Conservation (phyloP, 2,888 invertebrate species). For the Brachypterus glaber region DNA sequence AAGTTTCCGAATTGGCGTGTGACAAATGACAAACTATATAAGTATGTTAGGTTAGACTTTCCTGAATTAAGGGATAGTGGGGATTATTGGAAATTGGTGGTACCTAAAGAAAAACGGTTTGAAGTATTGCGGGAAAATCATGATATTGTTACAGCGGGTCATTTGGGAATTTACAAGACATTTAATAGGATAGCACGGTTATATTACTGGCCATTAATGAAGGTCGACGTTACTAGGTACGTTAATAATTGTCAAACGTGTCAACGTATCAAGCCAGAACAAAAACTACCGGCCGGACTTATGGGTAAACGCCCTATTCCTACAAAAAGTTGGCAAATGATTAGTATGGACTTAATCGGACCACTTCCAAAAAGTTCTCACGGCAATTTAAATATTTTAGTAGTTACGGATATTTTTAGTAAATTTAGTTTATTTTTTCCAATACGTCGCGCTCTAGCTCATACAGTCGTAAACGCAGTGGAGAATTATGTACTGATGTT, state of each 20-base stretch:
- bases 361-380: slow-evolving; percentile 12
- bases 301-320: slow-evolving; percentile 9
- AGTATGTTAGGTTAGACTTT: slow-evolving; percentile 13
- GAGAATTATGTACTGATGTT: slow-evolving; percentile 21
- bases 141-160: slow-evolving; percentile 18
- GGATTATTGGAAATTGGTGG: too few species aligned
- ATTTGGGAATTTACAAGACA: slow-evolving; percentile 22
- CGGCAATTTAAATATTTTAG: slow-evolving; percentile 17
- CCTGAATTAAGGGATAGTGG: slow-evolving; percentile 12
- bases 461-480: slow-evolving; percentile 11
- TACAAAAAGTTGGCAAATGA: slow-evolving; percentile 14
- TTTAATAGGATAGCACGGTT: slow-evolving; percentile 7
- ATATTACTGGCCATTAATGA: slow-evolving; percentile 24
- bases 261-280: slow-evolving; percentile 12
- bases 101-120: slow-evolving; percentile 13
- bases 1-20: slow-evolving; percentile 19
- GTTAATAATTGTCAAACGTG: slow-evolving; percentile 19
- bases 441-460: slow-evolving; percentile 18
- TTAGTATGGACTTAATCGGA: slow-evolving; percentile 17
- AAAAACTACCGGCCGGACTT: slow-evolving; percentile 10
- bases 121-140: slow-evolving; percentile 13
- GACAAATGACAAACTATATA: slow-evolving; percentile 13
- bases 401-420: slow-evolving; percentile 19
- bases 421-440: slow-evolving; percentile 21
- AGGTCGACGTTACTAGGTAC: slow-evolving; percentile 18